Evolutionary conservation across 2,113 vertebrate genomes (phyloP).

Genomic region (Seriola aureovittata): DNA sequence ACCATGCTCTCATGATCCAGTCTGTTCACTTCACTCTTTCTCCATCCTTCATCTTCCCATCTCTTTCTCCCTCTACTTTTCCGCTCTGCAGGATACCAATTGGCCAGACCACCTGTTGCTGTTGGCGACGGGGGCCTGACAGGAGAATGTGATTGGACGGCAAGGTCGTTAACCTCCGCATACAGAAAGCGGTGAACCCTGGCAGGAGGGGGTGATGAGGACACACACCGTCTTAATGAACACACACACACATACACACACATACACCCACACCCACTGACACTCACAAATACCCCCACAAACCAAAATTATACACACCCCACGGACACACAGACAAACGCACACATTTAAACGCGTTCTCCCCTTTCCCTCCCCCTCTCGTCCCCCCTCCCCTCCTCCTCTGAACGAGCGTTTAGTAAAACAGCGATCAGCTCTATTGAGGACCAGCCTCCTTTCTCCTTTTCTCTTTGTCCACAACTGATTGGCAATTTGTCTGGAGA

Average conservation of each 20-base stretch:
- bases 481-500: conserved; percentile 84
- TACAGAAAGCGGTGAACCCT: conserved; percentile 74
- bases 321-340: conserved; percentile 60
- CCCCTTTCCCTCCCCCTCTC: conserved; percentile 35
- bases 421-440: conserved; percentile 78
- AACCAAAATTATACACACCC: conserved; percentile 64
- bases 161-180: conserved; percentile 78
- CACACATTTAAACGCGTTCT: conserved; percentile 62
- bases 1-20: conserved; percentile 43
- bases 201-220: conserved; percentile 65
- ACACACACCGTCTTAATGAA: conserved; percentile 69
- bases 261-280: conserved; percentile 53
- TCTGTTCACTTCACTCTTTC: conserved; percentile 56
- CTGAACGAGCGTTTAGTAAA: conserved; percentile 78
- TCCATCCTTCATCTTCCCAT: conserved; percentile 60
- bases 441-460: conserved; percentile 72
- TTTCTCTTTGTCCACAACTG: conserved; percentile 77
- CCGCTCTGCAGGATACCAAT: conserved; percentile 78
- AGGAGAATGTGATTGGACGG: conserved; percentile 83
- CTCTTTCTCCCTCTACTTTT: conserved; percentile 69
- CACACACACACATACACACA: conserved; percentile 51
- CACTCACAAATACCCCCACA: conserved; percentile 60
- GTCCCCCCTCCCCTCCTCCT: conserved; percentile 36
- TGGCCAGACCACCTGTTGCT: conserved; percentile 84
- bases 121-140: conserved; percentile 76